A percentile compares a stretch with the other conserved stretches of the same genome.
These are phyloP conservation scores for Himalopsyche tibetana DNA, from an alignment of 2,888 invertebrate genomes.

Conservation along the genomic window DNA sequence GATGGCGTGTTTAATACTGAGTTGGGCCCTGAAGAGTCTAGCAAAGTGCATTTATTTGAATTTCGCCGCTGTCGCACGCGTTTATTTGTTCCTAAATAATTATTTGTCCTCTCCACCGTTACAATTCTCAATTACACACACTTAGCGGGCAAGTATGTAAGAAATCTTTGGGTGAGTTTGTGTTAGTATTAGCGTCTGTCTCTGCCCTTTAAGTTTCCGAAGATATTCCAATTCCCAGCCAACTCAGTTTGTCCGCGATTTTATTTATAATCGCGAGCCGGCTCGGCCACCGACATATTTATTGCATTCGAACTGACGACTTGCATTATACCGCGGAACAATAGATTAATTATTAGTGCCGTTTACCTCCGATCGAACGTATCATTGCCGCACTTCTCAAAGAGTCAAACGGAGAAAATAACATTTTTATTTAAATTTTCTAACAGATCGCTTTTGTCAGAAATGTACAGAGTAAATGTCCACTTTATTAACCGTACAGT, in stretches of 20 bases:
- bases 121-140: constrained; percentile 40
- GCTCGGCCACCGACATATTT: constrained; percentile 32
- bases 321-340: not conserved
- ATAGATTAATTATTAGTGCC: not conserved
- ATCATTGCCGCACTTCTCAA: too few species aligned
- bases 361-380: too few species aligned
- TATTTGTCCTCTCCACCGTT: constrained; percentile 37
- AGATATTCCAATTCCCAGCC: constrained; percentile 64
- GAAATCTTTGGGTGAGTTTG: constrained; percentile 15
- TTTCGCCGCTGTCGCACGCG: constrained; percentile 22
- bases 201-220: constrained; percentile 62
- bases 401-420: too few species aligned
- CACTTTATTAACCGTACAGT: too few species aligned
- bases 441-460: too few species aligned
- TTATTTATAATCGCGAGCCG: constrained; percentile 57
- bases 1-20: too few species aligned
- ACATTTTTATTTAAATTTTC: too few species aligned
- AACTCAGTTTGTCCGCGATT: constrained; percentile 58
- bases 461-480: too few species aligned
- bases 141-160: not conserved
- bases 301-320: constrained; percentile 20
- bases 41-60: constrained; percentile 42
- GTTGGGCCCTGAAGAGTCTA: not conserved
- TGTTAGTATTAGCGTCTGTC: constrained; percentile 1
- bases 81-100: constrained; percentile 42